Percentiles rank a stretch among this genome's conserved stretches.
Evolutionary conservation across 2,113 vertebrate species (phyloP).

Genomic region (Platichthys stellatus): DNA sequence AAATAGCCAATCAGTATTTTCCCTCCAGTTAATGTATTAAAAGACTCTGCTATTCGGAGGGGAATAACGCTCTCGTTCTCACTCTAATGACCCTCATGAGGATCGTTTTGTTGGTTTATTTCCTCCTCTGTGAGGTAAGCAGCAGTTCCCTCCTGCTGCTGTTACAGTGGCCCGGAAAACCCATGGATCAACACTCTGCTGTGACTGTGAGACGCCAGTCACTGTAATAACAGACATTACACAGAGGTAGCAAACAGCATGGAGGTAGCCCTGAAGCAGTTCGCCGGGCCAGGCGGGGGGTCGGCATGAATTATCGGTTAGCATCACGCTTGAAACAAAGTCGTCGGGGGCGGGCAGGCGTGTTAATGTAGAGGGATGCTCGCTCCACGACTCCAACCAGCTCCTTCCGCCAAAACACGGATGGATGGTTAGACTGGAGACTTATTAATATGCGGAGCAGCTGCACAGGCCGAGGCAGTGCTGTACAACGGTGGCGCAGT

Average conservation of each 20-base stretch:
- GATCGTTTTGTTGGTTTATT: constrained; percentile 33
- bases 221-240: constrained; percentile 60
- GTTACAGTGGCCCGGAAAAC: constrained; percentile 44
- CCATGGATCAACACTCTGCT: constrained; percentile 63
- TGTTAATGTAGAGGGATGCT: constrained; percentile 19
- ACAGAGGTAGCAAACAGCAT: constrained; percentile 29
- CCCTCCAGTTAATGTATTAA: not conserved
- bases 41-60: not conserved
- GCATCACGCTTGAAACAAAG: constrained; percentile 34
- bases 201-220: constrained; percentile 44
- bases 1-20: constrained; percentile 7
- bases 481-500: not conserved
- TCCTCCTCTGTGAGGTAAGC: not conserved
- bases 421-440: constrained; percentile 22
- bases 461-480: constrained; percentile 2
- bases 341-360: constrained; percentile 5
- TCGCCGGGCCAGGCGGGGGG: constrained; percentile 30
- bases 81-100: constrained; percentile 31
- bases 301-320: constrained; percentile 53
- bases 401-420: constrained; percentile 16
- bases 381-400: constrained; percentile 9
- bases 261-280: constrained; percentile 52
- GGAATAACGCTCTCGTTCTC: constrained; percentile 8
- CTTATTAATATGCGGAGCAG: constrained; percentile 13
- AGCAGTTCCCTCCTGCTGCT: not conserved